phyloP scores from a whole-genome alignment of 1,140 invertebrate genomes.

The Dinothrombium tinctorium region DNA sequence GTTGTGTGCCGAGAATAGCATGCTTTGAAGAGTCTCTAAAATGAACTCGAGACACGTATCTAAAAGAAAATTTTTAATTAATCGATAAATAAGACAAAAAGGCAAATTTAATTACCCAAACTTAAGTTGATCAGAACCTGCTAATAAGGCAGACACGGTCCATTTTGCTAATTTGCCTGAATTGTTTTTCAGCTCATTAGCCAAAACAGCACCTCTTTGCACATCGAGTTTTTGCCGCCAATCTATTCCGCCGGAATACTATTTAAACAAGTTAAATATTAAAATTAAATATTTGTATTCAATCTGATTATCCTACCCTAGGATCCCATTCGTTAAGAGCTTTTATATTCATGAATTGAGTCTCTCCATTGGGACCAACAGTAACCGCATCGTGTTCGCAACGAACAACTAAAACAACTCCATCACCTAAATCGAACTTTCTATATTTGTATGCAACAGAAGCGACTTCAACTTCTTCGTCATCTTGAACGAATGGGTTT shows the following conservation, averaged over 20 bases:
- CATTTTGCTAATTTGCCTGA: slow-evolving; percentile 97
- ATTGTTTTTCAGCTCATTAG: slow-evolving; percentile 94
- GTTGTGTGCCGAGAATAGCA: slow-evolving; percentile 90
- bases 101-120: slow-evolving; percentile 40
- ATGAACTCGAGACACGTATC: slow-evolving; percentile 79
- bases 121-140: slow-evolving; percentile 91
- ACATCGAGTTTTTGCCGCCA: slow-evolving; percentile 94
- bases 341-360: slow-evolving; percentile 84
- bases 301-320: no score
- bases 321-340: slow-evolving; percentile 98
- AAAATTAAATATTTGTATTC: slow-evolving; percentile 1
- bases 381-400: slow-evolving; percentile 93
- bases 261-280: slow-evolving; percentile 21
- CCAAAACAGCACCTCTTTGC: slow-evolving; percentile 87
- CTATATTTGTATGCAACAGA: slow-evolving; percentile 90
- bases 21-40: slow-evolving; percentile 84
- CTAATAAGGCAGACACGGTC: slow-evolving; percentile 87
- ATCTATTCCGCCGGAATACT: slow-evolving; percentile 80
- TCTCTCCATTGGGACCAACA: slow-evolving; percentile 63
- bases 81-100: not conserved
- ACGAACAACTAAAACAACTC: slow-evolving; percentile 65
- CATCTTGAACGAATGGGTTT: slow-evolving; percentile 76
- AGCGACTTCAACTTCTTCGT: slow-evolving; percentile 59
- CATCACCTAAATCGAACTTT: slow-evolving; percentile 87
- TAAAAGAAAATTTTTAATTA: slow-evolving; percentile 21